Base-by-base conservation (phyloP, 2,888 invertebrate genomes). In the Alcis repandata region DNA sequence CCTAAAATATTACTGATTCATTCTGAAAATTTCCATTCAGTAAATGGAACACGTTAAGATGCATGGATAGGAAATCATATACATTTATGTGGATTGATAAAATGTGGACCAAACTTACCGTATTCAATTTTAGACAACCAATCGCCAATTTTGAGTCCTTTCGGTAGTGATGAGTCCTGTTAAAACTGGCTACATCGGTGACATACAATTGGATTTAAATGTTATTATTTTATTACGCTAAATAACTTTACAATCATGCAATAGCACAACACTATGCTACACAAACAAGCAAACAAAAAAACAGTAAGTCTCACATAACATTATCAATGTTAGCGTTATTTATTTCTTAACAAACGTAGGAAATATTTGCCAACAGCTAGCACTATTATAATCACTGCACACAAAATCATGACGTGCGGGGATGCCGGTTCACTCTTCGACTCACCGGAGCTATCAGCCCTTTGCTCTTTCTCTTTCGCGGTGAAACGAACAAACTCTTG, bases 401-500 rank as follows among this genome's bases (percentile, higher is more conserved):
- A 91, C 86, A 88, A 86, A 76, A 93, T 82, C 83, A 90, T 88
- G 85, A 90, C 90, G 90, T 93, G 90, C 91, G 91, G 83, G 82
- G 91, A 86, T 82, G 88, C 88, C 78, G 84, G 87, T 76, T 79
- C 85, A 79, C 79, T 72, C 64, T 79, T 80, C 77, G 89, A 91
- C 89, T 94, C 94, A 88, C 94, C 93, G 77, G 92, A 88, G 72
- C 84, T 83, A 72, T 86, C 94, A 89, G 94, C 93, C 89, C 94
- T 94, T 76, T 94, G 92, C 71, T 92, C 91, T 75, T 93, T 91
- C 73, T 93, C 92, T 70, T 89, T 90, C 38, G 89, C 86, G 43
- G 95, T 94, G 76, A 95, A 95, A 80, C 94, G 95, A 75, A 97
- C 95, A 83, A 97, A 97, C 79, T 97, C 97, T 80, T 95, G 95